A percentile compares a stretch with the other conserved stretches of the same genome.
phyloP scores from a whole-genome alignment of 2,888 invertebrate species.

The Litoditis marina region DNA sequence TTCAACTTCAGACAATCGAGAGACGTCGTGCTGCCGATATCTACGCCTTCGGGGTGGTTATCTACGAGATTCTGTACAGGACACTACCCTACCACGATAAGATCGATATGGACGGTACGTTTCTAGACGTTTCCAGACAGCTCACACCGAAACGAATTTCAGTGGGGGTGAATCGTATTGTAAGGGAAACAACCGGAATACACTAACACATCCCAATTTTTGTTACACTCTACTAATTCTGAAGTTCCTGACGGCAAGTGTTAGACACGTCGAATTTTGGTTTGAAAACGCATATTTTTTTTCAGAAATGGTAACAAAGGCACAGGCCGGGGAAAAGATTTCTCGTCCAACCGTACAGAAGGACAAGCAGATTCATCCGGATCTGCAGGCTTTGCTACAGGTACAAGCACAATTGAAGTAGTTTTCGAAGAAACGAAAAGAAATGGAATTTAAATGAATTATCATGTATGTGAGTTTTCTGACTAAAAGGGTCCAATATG shows the following conservation, averaged over 20 bases:
- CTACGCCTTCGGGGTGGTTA: conserved; percentile 42
- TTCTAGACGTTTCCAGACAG: too few species aligned
- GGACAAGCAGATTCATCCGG: conserved; percentile 34
- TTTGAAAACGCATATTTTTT: background rate
- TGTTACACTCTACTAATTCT: too few species aligned
- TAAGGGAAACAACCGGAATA: too few species aligned
- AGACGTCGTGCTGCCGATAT: conserved; percentile 35
- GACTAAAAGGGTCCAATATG: background rate
- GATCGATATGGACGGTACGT: conserved; percentile 26
- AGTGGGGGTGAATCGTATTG: too few species aligned
- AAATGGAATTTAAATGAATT: too few species aligned
- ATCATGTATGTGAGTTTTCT: too few species aligned
- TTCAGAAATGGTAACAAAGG: conserved; percentile 38
- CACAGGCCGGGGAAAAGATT: conserved; percentile 37
- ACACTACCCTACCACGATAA: conserved; percentile 47
- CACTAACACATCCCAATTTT: too few species aligned
- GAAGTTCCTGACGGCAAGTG: too few species aligned
- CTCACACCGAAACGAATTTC: too few species aligned
- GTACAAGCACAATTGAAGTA: too few species aligned
- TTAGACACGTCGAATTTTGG: too few species aligned
- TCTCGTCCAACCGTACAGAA: conserved; percentile 32
- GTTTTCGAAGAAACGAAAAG: background rate
- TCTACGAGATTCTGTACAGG: conserved; percentile 51
- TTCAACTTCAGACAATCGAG: conserved; percentile 14
- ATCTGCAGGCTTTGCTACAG: conserved; percentile 40